Percentiles rank a stretch among this genome's conserved stretches.
Evolutionary conservation across 2,797 vertebrate species (phyloP).

Genomic region (Bovichtus diacanthus): DNA sequence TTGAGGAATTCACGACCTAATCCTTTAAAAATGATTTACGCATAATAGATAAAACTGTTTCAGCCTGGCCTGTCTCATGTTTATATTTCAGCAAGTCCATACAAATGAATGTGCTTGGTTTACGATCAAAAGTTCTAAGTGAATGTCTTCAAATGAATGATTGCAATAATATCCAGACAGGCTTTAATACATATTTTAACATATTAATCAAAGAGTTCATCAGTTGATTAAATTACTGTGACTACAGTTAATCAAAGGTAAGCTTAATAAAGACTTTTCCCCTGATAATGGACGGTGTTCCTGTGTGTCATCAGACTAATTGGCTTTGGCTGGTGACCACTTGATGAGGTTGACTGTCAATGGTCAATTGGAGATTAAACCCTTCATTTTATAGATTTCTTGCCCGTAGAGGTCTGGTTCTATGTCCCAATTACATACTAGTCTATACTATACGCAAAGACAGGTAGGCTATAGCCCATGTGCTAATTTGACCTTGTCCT

Average conservation of each 20-base stretch:
- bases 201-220: conserved; percentile 51
- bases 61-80: not conserved
- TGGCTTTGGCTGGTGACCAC: conserved; percentile 69
- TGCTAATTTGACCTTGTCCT: not conserved
- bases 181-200: conserved; percentile 19
- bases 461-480: too few species aligned
- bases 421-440: not conserved
- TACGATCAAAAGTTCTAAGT: not conserved
- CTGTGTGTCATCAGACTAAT: conserved; percentile 73
- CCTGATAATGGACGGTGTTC: conserved; percentile 43
- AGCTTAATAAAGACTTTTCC: conserved; percentile 46
- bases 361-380: conserved; percentile 58
- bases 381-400: conserved; percentile 50
- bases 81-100: not conserved
- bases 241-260: conserved; percentile 56
- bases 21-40: not conserved
- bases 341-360: conserved; percentile 61
- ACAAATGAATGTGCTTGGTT: conserved; percentile 1
- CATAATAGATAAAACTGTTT: not conserved
- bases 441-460: not conserved
- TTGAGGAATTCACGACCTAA: not conserved
- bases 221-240: conserved; percentile 56
- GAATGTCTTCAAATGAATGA: conserved; percentile 27
- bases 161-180: conserved; percentile 32
- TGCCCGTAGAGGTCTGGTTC: not conserved